A percentile compares a stretch with the other conserved stretches of the same genome.
Conservation (phyloP, 2,113 vertebrate species). For the Acanthisitta chloris region DNA sequence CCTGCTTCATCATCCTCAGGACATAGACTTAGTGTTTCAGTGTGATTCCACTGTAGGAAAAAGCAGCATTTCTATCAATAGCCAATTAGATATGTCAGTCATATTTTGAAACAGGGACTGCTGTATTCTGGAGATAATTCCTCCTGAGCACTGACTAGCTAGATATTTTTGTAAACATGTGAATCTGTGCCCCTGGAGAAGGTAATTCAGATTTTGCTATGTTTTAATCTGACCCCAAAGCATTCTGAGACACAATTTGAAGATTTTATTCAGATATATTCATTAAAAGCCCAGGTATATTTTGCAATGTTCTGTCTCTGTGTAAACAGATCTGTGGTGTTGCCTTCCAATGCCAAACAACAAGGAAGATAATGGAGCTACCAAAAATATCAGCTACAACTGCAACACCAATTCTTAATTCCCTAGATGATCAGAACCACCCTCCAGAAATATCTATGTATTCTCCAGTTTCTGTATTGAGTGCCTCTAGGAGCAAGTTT, state of each 20-base stretch:
- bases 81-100: not conserved
- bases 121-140: not conserved
- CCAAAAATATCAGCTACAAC: not conserved
- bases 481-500: not conserved
- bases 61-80: not conserved
- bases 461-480: not conserved
- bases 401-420: not conserved
- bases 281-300: not conserved
- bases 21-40: not conserved
- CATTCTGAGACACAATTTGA: not conserved
- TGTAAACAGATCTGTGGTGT: not conserved
- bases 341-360: not conserved
- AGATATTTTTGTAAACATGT: not conserved
- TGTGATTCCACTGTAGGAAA: not conserved
- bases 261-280: not conserved
- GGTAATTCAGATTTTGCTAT: rapidly evolving
- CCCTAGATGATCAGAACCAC: not conserved
- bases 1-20: not conserved
- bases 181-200: not conserved
- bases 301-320: not conserved
- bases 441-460: not conserved
- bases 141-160: not conserved
- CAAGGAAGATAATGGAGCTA: not conserved
- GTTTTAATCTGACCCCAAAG: not conserved
- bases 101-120: not conserved